Conservation (phyloP, 1,140 invertebrate species). For the Euwallacea similis region DNA sequence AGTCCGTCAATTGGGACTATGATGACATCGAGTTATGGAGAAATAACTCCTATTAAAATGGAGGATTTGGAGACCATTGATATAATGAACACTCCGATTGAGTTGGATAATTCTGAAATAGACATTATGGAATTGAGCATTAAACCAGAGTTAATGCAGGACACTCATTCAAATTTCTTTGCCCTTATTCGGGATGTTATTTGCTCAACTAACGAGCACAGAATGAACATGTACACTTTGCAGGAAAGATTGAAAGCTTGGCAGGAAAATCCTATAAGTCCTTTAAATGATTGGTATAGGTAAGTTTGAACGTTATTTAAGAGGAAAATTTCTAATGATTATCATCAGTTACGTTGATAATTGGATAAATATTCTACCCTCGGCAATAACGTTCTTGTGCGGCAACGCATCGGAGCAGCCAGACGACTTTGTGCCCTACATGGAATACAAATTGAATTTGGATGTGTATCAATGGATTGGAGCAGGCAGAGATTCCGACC, state of each 20-base stretch:
- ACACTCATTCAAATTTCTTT: slow-evolving; percentile 80
- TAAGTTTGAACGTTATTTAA: slow-evolving; percentile 9
- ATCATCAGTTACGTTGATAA: slow-evolving; percentile 61
- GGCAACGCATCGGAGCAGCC: slow-evolving; percentile 82
- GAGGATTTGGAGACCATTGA: slow-evolving; percentile 64
- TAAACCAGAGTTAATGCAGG: slow-evolving; percentile 64
- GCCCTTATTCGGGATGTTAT: slow-evolving; percentile 80
- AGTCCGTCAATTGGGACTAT: slow-evolving; percentile 19
- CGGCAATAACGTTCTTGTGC: slow-evolving; percentile 83
- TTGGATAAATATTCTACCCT: slow-evolving; percentile 77
- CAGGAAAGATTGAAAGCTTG: slow-evolving; percentile 77
- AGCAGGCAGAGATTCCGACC: slow-evolving; percentile 88
- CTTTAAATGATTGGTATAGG: slow-evolving; percentile 76
- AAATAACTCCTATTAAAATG: slow-evolving; percentile 54
- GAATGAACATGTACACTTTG: slow-evolving; percentile 73
- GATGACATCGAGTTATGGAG: slow-evolving; percentile 42
- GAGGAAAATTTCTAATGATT: not conserved
- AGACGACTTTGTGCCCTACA: slow-evolving; percentile 89
- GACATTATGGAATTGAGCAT: slow-evolving; percentile 58
- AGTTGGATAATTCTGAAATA: slow-evolving; percentile 63
- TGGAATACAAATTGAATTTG: slow-evolving; percentile 80
- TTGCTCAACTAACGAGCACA: slow-evolving; percentile 77
- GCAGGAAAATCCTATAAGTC: slow-evolving; percentile 78
- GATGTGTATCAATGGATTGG: slow-evolving; percentile 92
- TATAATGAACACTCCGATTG: slow-evolving; percentile 68